Percentiles rank a stretch among this genome's conserved stretches.
Evolutionary conservation across 2,113 vertebrate species (phyloP).

Genomic region (Phyllopteryx taeniolatus): DNA sequence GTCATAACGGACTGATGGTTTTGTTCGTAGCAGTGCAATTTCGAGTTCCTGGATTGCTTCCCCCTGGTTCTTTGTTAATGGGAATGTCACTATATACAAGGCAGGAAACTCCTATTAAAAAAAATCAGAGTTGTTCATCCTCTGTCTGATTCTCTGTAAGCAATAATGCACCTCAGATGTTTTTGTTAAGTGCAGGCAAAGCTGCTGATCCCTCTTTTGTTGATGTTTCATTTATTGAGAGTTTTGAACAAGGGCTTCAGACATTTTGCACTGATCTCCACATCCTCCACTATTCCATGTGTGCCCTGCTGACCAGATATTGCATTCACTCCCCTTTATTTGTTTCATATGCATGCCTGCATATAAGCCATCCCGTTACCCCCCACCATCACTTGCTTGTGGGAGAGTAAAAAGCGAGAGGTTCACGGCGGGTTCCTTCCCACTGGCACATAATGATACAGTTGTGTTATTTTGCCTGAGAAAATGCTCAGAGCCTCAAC

Average conservation of each 20-base stretch:
- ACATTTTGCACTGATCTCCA: conserved; percentile 66
- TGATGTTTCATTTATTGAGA: conserved; percentile 74
- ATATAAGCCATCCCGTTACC: conserved; percentile 35
- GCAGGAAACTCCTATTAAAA: conserved; percentile 52
- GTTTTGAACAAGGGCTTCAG: conserved; percentile 61
- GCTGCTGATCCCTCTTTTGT: conserved; percentile 61
- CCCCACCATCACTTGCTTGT: conserved; percentile 51
- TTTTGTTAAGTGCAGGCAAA: conserved; percentile 69
- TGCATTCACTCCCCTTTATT: conserved; percentile 60
- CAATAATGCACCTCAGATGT: conserved; percentile 76
- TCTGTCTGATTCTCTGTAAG: conserved; percentile 55
- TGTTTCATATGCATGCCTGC: conserved; percentile 66
- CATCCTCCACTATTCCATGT: conserved; percentile 66
- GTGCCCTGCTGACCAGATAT: conserved; percentile 65
- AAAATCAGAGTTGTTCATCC: conserved; percentile 54
- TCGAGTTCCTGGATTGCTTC: conserved; percentile 30
- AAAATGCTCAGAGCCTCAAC: conserved; percentile 60
- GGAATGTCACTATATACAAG: conserved; percentile 22
- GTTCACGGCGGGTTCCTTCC: conserved; percentile 66
- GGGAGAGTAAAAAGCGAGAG: conserved; percentile 61
- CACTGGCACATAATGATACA: conserved; percentile 71
- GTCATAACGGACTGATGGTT: conserved; percentile 8
- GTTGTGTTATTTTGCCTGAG: conserved; percentile 69
- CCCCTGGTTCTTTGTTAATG: conserved; percentile 46
- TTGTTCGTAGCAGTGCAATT: conserved; percentile 15